phyloP scores from a whole-genome alignment of 1,140 invertebrate genomes.

The Platorchestia sp. region DNA sequence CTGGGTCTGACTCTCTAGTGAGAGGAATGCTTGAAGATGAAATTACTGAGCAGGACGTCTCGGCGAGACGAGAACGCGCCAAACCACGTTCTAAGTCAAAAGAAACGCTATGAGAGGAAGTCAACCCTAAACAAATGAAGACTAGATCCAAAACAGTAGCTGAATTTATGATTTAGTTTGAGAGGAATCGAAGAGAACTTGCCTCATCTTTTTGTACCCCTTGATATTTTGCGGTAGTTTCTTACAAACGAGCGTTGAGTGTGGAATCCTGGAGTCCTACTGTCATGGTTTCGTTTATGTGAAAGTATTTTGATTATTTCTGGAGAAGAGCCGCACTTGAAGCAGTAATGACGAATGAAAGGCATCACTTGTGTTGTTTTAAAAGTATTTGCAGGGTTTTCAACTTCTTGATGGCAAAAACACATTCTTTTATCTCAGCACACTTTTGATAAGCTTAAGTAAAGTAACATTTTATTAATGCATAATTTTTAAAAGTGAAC shows the following conservation, averaged over 20 bases:
- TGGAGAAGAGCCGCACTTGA: not conserved
- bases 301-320: not conserved
- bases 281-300: not conserved
- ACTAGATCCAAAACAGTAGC: constrained; percentile 42
- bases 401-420: not conserved
- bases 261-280: not conserved
- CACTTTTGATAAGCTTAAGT: not conserved
- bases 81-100: constrained; percentile 60
- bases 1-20: constrained; percentile 68
- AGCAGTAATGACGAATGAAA: not conserved
- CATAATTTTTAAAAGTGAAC: not conserved
- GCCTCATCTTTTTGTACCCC: not conserved
- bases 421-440: not conserved
- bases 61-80: constrained; percentile 55
- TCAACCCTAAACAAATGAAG: not conserved
- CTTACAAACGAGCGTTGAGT: not conserved
- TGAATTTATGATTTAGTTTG: constrained; percentile 38
- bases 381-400: not conserved
- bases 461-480: not conserved
- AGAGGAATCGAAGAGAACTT: not conserved
- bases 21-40: constrained; percentile 69
- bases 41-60: constrained; percentile 69
- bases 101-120: constrained; percentile 63
- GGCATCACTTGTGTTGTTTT: not conserved
- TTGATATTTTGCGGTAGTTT: not conserved